Conservation (phyloP, 1,140 invertebrate species). For the Drosophila sp. region DNA sequence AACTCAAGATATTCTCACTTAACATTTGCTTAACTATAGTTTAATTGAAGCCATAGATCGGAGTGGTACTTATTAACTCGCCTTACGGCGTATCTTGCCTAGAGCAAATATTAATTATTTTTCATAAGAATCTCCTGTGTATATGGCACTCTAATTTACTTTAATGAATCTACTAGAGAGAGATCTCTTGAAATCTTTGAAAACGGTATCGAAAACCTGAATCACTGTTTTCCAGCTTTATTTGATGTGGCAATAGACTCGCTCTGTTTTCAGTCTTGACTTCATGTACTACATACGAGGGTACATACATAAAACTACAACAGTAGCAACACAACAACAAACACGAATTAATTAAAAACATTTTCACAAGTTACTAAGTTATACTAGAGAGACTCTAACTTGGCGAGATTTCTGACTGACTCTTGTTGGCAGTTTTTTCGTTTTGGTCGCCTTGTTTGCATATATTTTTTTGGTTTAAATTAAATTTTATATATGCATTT, state of each 20-base stretch:
- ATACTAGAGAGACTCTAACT: slow-evolving; percentile 41
- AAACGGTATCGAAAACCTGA: slow-evolving; percentile 41
- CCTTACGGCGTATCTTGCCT: too few relatives aligned
- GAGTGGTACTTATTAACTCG: too few relatives aligned
- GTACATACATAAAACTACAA: slow-evolving; percentile 9
- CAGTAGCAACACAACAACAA: slow-evolving; percentile 36
- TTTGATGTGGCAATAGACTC: slow-evolving; percentile 59
- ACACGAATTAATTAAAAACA: slow-evolving; percentile 76
- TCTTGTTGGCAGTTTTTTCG: slow-evolving; percentile 62
- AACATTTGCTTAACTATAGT: not conserved
- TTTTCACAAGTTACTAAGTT: slow-evolving; percentile 65
- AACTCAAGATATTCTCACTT: not conserved
- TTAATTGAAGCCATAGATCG: too few relatives aligned
- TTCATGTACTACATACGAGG: slow-evolving; percentile 20
- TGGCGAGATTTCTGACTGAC: slow-evolving; percentile 15
- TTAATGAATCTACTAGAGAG: slow-evolving; percentile 27
- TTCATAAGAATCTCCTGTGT: not conserved
- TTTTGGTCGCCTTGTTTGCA: slow-evolving; percentile 66
- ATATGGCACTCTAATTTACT: slow-evolving; percentile 6
- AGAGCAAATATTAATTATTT: not conserved
- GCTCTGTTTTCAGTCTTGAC: slow-evolving; percentile 45
- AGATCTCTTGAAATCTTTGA: slow-evolving; percentile 42
- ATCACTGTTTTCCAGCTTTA: slow-evolving; percentile 22
- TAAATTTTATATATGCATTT: slow-evolving; percentile 53
- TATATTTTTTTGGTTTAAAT: slow-evolving; percentile 70